Conservation (phyloP, 2,797 vertebrate genomes). For the Syndactyla subalaris region DNA sequence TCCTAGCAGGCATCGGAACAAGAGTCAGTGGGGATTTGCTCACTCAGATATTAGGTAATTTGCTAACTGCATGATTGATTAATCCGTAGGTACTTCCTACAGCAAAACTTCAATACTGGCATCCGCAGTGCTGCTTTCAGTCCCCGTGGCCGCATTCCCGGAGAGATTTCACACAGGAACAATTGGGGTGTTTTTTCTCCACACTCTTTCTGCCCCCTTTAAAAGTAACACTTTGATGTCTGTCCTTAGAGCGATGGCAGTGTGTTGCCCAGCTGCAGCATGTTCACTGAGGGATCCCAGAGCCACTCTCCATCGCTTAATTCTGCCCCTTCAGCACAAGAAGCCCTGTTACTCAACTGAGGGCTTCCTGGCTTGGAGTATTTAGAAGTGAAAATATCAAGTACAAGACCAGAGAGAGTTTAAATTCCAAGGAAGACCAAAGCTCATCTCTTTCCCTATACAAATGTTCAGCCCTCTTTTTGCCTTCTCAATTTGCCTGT, state of each 20-base stretch:
- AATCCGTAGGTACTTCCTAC: background rate
- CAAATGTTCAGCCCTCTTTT: background rate
- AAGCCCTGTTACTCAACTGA: background rate
- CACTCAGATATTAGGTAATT: background rate
- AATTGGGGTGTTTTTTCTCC: background rate
- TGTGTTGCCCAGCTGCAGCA: background rate
- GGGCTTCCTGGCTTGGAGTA: background rate
- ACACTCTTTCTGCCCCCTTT: background rate
- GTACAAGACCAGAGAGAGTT: background rate
- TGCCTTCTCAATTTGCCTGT: background rate
- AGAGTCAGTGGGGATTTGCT: background rate
- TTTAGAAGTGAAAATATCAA: background rate
- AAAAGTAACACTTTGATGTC: background rate
- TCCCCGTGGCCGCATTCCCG: background rate
- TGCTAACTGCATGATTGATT: background rate
- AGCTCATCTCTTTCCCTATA: background rate
- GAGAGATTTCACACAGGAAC: background rate
- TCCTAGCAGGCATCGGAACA: background rate
- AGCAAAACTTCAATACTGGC: background rate
- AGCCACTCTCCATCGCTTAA: background rate
- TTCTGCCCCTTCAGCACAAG: background rate
- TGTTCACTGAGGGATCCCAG: background rate
- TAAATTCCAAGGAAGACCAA: background rate
- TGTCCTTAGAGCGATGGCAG: accelerated
- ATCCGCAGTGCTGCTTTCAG: background rate